phyloP scores from a whole-genome alignment of 2,888 invertebrate species.

The Melanophora roralis region DNA sequence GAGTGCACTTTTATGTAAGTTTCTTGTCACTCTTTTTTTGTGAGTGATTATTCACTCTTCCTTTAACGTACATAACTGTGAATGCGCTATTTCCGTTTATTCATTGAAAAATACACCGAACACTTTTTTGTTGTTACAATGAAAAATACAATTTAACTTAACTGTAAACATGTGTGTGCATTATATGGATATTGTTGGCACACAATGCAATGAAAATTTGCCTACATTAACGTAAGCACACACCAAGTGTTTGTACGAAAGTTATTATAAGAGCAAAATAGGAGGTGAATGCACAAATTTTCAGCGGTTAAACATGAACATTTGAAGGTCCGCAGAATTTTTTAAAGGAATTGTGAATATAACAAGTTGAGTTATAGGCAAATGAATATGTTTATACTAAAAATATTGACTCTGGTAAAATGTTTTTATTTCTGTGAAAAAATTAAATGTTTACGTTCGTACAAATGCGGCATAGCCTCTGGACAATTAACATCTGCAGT shows the following conservation, averaged over 20 bases:
- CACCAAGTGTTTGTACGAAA: not conserved
- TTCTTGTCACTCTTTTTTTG: not conserved
- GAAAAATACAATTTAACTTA: slow-evolving; percentile 30
- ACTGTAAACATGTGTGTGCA: not conserved
- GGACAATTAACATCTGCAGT: slow-evolving; percentile 17
- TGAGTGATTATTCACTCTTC: not conserved
- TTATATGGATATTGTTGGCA: slow-evolving; percentile 10
- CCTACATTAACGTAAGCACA: slow-evolving; percentile 39
- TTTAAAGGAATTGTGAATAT: slow-evolving; percentile 13
- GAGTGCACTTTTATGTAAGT: slow-evolving; percentile 26
- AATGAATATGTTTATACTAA: slow-evolving; percentile 22
- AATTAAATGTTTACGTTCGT: slow-evolving; percentile 25
- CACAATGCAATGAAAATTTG: slow-evolving; percentile 45
- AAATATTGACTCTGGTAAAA: slow-evolving; percentile 2
- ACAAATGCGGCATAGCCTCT: slow-evolving; percentile 26
- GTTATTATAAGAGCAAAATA: not conserved
- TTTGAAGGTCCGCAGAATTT: slow-evolving; percentile 38
- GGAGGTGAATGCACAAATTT: slow-evolving; percentile 12
- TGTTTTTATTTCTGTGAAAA: not conserved
- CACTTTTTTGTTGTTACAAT: slow-evolving; percentile 3
- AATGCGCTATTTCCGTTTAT: slow-evolving; percentile 58
- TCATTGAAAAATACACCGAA: slow-evolving; percentile 40
- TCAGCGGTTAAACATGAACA: slow-evolving; percentile 30
- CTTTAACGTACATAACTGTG: slow-evolving; percentile 56
- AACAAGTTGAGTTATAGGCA: slow-evolving; percentile 36